Evolutionary conservation across 2,113 vertebrate species (phyloP).

Genomic region (Catagonus wagneri): DNA sequence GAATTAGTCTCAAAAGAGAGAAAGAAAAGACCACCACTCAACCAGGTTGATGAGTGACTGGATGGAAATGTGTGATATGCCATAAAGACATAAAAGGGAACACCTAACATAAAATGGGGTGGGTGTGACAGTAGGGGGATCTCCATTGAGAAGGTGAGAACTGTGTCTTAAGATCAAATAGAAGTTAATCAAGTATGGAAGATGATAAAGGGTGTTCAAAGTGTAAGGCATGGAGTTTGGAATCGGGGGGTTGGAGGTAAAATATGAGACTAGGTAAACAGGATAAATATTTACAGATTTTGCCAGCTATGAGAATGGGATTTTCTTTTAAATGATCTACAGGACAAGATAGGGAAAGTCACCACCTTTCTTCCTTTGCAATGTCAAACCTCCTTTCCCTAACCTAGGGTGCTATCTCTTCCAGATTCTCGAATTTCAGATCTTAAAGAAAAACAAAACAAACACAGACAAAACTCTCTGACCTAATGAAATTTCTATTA

Average conservation of each 20-base stretch:
- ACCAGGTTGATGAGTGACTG: not conserved
- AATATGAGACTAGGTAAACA: not conserved
- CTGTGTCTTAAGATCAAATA: not conserved
- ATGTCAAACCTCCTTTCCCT: not conserved
- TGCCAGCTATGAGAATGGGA: not conserved
- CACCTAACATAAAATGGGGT: not conserved
- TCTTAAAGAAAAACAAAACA: not conserved
- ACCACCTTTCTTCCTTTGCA: not conserved
- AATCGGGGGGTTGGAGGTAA: not conserved
- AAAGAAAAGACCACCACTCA: not conserved
- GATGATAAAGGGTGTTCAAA: not conserved
- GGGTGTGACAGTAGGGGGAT: not conserved
- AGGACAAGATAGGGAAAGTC: not conserved
- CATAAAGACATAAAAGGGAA: not conserved
- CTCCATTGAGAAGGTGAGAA: not conserved
- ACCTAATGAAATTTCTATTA: not conserved
- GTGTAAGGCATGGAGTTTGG: not conserved
- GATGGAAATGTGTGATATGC: not conserved
- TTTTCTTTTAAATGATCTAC: not conserved
- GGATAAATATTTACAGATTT: not conserved
- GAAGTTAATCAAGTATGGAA: not conserved
- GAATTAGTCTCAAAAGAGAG: not conserved
- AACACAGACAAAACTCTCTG: not conserved
- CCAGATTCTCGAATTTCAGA: not conserved
- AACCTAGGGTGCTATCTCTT: not conserved